These are phyloP conservation scores for Anas platyrhynchos DNA, from an alignment of 2,113 vertebrate species.

Conservation along the genomic window DNA sequence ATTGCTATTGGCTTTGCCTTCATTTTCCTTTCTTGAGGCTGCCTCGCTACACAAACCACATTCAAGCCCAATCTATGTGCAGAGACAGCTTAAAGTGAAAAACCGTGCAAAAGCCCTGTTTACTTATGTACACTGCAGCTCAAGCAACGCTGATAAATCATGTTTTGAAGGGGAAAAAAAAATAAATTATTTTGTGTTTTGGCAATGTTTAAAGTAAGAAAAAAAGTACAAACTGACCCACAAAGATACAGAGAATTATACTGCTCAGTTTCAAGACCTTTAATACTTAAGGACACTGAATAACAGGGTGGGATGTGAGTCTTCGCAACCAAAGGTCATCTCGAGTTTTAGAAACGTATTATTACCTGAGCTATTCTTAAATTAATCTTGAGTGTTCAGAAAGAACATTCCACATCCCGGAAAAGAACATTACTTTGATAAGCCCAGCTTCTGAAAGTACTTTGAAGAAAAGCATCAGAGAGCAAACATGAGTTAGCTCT, in stretches of 20 bases:
- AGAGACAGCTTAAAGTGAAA: background rate
- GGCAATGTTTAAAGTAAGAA: background rate
- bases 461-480: background rate
- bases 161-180: background rate
- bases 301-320: background rate
- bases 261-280: background rate
- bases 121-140: background rate
- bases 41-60: background rate
- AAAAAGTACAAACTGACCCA: background rate
- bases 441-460: background rate
- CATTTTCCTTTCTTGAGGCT: accelerated
- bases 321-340: background rate
- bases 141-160: background rate
- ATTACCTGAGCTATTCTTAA: background rate
- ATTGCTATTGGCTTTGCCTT: background rate
- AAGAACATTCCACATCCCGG: background rate
- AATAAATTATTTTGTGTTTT: background rate
- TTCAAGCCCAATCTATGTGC: background rate
- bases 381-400: background rate
- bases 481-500: background rate
- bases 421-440: background rate
- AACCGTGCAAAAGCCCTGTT: background rate
- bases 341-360: background rate
- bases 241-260: background rate
- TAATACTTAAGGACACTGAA: background rate